phyloP scores from a whole-genome alignment of 1,140 invertebrate species.

The Aphelenchoides besseyi region DNA sequence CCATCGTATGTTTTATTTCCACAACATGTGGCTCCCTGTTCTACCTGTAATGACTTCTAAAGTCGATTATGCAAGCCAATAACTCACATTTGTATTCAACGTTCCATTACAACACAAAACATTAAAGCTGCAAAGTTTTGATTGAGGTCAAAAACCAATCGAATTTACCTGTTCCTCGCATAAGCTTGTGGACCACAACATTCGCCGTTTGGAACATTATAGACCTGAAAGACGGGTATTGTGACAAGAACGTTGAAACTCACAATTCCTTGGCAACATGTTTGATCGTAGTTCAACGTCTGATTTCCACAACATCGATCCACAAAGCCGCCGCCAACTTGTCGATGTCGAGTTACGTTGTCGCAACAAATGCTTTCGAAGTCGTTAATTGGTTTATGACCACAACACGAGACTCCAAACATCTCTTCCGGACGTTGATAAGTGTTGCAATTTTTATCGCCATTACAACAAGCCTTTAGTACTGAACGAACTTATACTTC shows the following conservation, averaged over 20 bases:
- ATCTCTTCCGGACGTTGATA: conserved; percentile 47
- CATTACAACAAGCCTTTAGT: conserved; percentile 45
- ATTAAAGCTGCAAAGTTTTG: conserved; percentile 31
- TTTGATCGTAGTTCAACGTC: conserved; percentile 51
- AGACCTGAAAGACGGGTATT: conserved; percentile 36
- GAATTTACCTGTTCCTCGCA: conserved; percentile 29
- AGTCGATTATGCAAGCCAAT: not conserved
- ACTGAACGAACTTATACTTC: not conserved
- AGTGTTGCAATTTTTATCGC: conserved; percentile 42
- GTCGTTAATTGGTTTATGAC: conserved; percentile 46
- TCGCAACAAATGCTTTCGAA: conserved; percentile 53
- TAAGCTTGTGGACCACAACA: conserved; percentile 48
- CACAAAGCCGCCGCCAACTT: conserved; percentile 23
- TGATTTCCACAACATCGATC: conserved; percentile 49
- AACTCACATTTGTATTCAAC: conserved; percentile 39
- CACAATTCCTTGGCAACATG: conserved; percentile 49
- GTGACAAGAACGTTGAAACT: not conserved
- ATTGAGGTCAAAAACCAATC: not conserved
- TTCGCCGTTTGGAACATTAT: conserved; percentile 50
- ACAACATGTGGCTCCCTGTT: conserved; percentile 33
- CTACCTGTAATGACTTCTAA: conserved; percentile 26
- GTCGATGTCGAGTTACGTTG: conserved; percentile 42
- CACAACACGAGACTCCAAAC: conserved; percentile 50
- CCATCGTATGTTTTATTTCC: conserved; percentile 43
- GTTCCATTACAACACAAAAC: conserved; percentile 46